A percentile compares a stretch with the other conserved stretches of the same genome.
Conservation (phyloP, 2,888 invertebrate species). For the Tenthredo mesomela region DNA sequence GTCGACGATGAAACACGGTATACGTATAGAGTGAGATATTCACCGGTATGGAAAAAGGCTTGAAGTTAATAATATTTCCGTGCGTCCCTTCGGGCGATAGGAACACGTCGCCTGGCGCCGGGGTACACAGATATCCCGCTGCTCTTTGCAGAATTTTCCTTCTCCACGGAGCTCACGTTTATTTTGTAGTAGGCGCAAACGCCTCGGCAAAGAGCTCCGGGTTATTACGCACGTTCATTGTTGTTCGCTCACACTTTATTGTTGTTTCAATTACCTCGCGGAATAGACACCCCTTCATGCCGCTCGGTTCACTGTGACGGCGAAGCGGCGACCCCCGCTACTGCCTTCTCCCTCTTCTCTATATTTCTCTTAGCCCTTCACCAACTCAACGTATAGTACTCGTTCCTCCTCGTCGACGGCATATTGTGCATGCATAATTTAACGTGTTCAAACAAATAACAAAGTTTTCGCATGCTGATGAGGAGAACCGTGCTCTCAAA, state of each 20-base stretch:
- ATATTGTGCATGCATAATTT: conserved; percentile 77
- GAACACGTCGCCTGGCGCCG: conserved; percentile 22
- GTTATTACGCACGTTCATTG: conserved; percentile 66
- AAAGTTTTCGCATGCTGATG: conserved; percentile 75
- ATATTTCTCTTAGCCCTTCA: conserved; percentile 15
- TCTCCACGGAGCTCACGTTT: not conserved
- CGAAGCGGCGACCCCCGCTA: conserved; percentile 59
- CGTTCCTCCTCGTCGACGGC: conserved; percentile 60
- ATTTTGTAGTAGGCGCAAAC: conserved; percentile 26
- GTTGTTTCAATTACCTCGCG: conserved; percentile 71
- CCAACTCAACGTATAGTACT: conserved; percentile 45
- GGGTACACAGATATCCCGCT: conserved; percentile 40
- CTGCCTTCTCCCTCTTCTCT: conserved; percentile 50
- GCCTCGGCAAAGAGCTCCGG: conserved; percentile 60
- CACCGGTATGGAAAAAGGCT: conserved; percentile 32
- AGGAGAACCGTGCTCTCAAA: conserved; percentile 55
- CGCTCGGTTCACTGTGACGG: conserved; percentile 42
- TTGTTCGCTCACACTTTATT: conserved; percentile 69
- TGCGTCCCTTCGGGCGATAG: conserved; percentile 34
- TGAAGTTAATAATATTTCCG: conserved; percentile 59
- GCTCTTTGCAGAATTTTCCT: conserved; percentile 37
- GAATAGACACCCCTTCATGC: conserved; percentile 61
- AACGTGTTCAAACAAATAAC: conserved; percentile 76
- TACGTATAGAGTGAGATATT: not conserved
- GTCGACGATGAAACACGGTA: not conserved